These are phyloP conservation scores for Lordiphosa stackelbergi DNA, from an alignment of 1,140 invertebrate genomes.

Conservation along the genomic window DNA sequence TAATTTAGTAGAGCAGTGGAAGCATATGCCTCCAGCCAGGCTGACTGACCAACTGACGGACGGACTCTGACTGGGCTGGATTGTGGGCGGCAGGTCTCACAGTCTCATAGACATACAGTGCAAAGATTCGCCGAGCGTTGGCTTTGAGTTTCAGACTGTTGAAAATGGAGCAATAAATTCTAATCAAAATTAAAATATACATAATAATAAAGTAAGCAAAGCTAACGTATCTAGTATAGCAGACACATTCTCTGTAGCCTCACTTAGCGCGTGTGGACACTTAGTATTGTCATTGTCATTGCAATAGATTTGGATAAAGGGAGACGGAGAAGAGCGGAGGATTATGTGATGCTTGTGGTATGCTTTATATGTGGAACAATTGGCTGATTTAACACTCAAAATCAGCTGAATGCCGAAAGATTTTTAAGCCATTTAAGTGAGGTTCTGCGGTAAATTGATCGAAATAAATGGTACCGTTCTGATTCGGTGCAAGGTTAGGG, in stretches of 20 bases:
- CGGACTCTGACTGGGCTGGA: constrained; percentile 17
- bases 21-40: constrained; percentile 26
- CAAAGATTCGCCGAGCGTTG: constrained; percentile 15
- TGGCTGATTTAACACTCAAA: too few relatives aligned
- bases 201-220: constrained; percentile 60
- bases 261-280: constrained; percentile 11
- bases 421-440: too few relatives aligned
- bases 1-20: constrained; percentile 67
- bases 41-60: constrained; percentile 7
- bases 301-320: too few relatives aligned
- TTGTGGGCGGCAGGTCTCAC: constrained; percentile 48
- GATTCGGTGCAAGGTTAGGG: too few relatives aligned
- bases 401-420: too few relatives aligned
- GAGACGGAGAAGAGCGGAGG: too few relatives aligned
- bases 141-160: constrained; percentile 57
- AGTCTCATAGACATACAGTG: constrained; percentile 1
- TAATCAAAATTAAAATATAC: constrained; percentile 75
- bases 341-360: too few relatives aligned
- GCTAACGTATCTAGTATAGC: constrained; percentile 14
- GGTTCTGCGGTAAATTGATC: too few relatives aligned
- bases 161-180: constrained; percentile 71
- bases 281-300: constrained; percentile 12
- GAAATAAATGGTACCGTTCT: too few relatives aligned
- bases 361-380: too few relatives aligned
- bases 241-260: constrained; percentile 4